Conservation (phyloP, 2,113 vertebrate genomes). For the Plotosus lineatus region DNA sequence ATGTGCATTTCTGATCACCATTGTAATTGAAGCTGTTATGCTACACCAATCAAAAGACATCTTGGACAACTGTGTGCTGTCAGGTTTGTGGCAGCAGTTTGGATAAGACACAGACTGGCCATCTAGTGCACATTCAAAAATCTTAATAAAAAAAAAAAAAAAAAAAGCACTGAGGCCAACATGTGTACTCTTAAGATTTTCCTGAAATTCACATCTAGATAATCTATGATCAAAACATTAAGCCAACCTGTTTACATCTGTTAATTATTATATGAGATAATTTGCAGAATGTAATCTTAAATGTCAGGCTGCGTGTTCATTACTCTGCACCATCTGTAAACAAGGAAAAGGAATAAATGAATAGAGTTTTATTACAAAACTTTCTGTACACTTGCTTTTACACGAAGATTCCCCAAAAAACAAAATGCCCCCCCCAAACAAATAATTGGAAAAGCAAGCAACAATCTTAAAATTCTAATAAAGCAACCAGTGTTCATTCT, state of each 20-base stretch:
- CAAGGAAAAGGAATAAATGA: neutral
- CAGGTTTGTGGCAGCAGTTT: neutral
- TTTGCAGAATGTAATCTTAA: neutral
- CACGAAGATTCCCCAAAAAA: slow-evolving; percentile 30
- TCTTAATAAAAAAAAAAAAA: neutral
- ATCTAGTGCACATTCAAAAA: neutral
- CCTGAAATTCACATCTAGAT: no score
- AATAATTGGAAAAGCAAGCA: slow-evolving; percentile 32
- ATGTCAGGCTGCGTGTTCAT: neutral
- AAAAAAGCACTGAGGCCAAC: accelerated
- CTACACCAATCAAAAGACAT: neutral
- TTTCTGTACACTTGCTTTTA: slow-evolving; percentile 49
- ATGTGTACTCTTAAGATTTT: neutral
- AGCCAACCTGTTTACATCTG: neutral
- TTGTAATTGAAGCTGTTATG: neutral
- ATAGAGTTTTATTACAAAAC: slow-evolving; percentile 49
- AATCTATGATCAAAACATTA: no score
- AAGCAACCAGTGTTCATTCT: slow-evolving; percentile 47
- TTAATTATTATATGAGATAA: neutral
- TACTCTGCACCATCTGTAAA: neutral
- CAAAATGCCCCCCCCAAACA: neutral
- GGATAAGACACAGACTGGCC: neutral
- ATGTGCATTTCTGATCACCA: neutral
- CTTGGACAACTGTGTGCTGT: neutral
- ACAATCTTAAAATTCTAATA: slow-evolving; percentile 33